Base-by-base conservation (phyloP, 2,113 vertebrate species). In the Ahaetulla prasina region DNA sequence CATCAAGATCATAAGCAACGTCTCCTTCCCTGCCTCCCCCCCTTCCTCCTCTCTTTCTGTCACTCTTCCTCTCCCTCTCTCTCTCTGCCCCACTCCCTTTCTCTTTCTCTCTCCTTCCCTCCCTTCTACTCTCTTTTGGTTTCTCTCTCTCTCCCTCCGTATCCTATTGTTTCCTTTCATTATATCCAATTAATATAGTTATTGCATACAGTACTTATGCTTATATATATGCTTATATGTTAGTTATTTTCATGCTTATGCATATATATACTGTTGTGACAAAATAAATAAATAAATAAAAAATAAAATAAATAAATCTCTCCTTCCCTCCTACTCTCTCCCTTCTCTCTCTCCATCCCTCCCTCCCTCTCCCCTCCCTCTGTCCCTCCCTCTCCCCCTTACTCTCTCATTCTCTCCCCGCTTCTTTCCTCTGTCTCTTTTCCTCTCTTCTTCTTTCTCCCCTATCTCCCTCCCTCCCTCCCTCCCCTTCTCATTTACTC, bases 81-180 rank as follows among this genome's bases (percentile, higher is more conserved):
- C 2, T 2, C 30, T 35, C 35, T n/a, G 1, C 27, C n/a, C 4
- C 9, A 2, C 14, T 74, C 14, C 11, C 30, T 35, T 16, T 1
- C 30, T 14, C n/a, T 74, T 3, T 1, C 35, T 16, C 3, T 35
- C 16, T 74, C 68, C n/a, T n/a, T 35, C 14, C 5, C 30, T 5
- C n/a, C 4, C 63, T n/a, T n/a, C n/a, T n/a, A n/a, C 12, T 16
- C 5, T 5, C 12, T 53, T 20, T 18, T 2, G 1, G 8, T 27
- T 1, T 3, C 35, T 14, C n/a, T 6, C 35, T n/a, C n/a, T 8
- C 0, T 18, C 68, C 18, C 1, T 39, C n/a, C 16, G 11, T 30
- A 9, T 63, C 0, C 18, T 8, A n/a, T n/a, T n/a, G n/a, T n/a
- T n/a, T n/a, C n/a, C n/a, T n/a, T n/a, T n/a, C n/a, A n/a, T n/a